Conservation (phyloP, 2,797 vertebrate species). For the Megaceryle alcyon region DNA sequence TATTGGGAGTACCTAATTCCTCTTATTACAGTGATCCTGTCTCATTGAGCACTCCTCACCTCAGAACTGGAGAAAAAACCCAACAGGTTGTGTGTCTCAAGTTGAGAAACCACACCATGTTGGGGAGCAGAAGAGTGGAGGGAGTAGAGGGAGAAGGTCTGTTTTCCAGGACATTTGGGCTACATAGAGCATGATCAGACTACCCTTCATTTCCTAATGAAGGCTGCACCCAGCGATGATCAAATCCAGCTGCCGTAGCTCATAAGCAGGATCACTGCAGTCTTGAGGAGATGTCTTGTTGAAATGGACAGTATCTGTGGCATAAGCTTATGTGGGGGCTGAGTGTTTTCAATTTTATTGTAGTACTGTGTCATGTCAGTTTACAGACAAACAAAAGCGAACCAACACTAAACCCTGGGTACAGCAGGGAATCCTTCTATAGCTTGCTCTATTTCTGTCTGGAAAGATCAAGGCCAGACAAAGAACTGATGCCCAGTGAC, state of each 20-base stretch:
- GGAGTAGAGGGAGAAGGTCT: not conserved
- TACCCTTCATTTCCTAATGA: constrained; percentile 29
- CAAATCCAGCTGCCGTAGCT: not conserved
- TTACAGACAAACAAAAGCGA: constrained; percentile 23
- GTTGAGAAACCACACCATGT: not conserved
- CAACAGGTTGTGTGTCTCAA: not conserved
- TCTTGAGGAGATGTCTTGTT: constrained; percentile 6
- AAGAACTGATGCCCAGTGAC: constrained; percentile 30
- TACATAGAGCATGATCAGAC: not conserved
- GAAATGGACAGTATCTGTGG: constrained; percentile 75
- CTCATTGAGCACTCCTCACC: not conserved
- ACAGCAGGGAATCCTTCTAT: not conserved
- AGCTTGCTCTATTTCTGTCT: constrained; percentile 23
- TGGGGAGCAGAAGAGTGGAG: not conserved
- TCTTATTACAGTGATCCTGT: constrained; percentile 81
- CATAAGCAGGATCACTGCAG: constrained; percentile 74
- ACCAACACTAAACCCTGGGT: not conserved
- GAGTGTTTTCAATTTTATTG: not conserved
- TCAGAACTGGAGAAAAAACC: not conserved
- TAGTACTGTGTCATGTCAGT: not conserved
- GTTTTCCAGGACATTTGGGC: not conserved
- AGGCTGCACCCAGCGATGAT: not conserved
- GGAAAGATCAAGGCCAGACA: constrained; percentile 37
- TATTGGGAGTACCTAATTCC: constrained; percentile 70
- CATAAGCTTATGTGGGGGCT: constrained; percentile 31